Conservation (phyloP, 2,797 vertebrate genomes). For the Gallinago stenura region DNA sequence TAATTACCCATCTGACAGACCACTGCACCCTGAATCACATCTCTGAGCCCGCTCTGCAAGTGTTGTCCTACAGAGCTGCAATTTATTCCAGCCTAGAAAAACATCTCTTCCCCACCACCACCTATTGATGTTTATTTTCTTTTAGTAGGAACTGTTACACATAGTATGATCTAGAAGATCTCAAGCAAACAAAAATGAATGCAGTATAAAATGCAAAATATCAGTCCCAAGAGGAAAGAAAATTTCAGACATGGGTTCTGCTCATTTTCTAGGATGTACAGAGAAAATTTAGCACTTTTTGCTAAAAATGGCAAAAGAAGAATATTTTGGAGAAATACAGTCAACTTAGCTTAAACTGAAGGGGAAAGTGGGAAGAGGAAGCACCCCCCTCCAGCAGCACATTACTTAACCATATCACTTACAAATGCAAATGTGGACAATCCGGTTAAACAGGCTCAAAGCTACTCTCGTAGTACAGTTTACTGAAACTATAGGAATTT, state of each 20-base stretch:
- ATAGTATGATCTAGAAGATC: fast-evolving
- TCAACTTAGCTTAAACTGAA: not conserved
- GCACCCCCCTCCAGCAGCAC: not conserved
- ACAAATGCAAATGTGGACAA: not conserved
- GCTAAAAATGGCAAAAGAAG: not conserved
- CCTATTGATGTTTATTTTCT: not conserved
- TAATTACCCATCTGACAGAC: not conserved
- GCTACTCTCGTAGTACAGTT: not conserved
- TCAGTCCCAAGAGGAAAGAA: not conserved
- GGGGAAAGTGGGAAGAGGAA: not conserved
- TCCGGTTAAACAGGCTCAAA: slow-evolving; percentile 28
- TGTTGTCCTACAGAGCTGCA: not conserved
- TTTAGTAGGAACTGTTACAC: not conserved
- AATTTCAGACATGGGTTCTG: not conserved
- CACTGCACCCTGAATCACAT: not conserved
- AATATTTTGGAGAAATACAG: not conserved
- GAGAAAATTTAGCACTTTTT: not conserved
- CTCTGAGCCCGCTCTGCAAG: not conserved
- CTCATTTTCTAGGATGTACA: not conserved
- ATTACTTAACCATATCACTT: not conserved
- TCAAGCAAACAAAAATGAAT: fast-evolving
- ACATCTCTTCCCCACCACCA: not conserved
- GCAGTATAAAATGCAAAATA: fast-evolving
- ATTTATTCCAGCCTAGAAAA: not conserved
- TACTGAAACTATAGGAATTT: slow-evolving; percentile 14